Conservation (phyloP, 2,888 invertebrate genomes). For the Notodonta dromedarius region DNA sequence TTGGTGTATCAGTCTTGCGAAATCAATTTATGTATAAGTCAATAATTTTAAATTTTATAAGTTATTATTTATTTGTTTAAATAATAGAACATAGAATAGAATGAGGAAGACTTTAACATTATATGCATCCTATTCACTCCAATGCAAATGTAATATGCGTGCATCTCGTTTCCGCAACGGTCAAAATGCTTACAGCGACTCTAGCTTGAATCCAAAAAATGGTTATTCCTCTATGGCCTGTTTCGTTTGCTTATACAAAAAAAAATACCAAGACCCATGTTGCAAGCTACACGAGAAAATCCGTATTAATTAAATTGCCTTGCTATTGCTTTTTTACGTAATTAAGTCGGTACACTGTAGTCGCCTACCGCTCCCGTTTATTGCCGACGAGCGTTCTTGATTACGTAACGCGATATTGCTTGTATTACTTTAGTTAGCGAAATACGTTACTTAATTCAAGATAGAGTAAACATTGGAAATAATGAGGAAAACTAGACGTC, state of each 20-base stretch:
- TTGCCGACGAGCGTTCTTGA: constrained; percentile 22
- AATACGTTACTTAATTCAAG: constrained; percentile 3
- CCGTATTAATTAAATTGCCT: constrained; percentile 27
- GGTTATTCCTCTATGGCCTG: too few relatives aligned
- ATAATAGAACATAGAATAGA: too few relatives aligned
- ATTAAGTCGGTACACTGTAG: constrained; percentile 16
- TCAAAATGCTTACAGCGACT: constrained; percentile 3
- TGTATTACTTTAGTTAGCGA: constrained; percentile 13
- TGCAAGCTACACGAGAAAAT: constrained; percentile 16
- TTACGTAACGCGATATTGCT: constrained; percentile 22
- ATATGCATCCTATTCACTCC: too few relatives aligned
- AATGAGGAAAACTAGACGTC: neutral
- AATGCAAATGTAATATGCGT: too few relatives aligned
- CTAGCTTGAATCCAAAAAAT: too few relatives aligned
- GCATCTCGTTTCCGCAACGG: too few relatives aligned
- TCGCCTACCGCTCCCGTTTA: constrained; percentile 18
- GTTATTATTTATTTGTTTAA: too few relatives aligned
- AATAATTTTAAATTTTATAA: too few relatives aligned
- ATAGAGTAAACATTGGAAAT: constrained; percentile 4
- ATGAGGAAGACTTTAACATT: too few relatives aligned
- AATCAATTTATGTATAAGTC: too few relatives aligned
- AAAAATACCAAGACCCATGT: neutral
- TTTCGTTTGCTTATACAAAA: constrained; percentile 2
- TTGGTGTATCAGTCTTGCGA: too few relatives aligned
- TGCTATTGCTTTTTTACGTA: constrained; percentile 28